phyloP scores from a whole-genome alignment of 2,797 vertebrate genomes.

The Eulemur albifrons region DNA sequence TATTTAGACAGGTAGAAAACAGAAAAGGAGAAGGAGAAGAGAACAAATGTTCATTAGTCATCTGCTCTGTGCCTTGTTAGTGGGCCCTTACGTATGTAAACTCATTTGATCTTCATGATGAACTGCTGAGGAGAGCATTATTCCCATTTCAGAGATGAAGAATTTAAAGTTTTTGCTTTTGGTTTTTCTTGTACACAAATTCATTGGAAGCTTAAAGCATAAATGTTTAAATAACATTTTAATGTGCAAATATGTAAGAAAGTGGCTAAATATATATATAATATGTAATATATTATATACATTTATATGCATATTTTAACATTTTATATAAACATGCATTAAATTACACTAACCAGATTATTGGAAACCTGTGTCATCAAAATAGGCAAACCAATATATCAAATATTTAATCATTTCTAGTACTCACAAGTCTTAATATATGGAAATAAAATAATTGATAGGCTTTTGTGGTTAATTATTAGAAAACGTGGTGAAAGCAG shows the following conservation, averaged over 20 bases:
- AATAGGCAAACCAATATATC: neutral
- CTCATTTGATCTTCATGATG: neutral
- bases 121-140: neutral
- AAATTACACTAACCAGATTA: neutral
- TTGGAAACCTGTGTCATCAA: neutral
- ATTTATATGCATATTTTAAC: neutral
- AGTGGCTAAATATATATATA: neutral
- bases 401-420: slow-evolving; percentile 14
- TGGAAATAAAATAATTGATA: neutral
- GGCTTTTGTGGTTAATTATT: slow-evolving; percentile 12
- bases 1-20: neutral
- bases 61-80: neutral
- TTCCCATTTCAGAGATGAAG: neutral
- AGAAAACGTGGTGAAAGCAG: neutral
- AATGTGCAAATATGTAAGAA: neutral
- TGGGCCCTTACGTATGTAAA: neutral
- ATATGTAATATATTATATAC: neutral
- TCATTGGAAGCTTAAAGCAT: neutral
- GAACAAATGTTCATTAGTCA: neutral
- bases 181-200: neutral
- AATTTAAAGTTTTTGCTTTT: neutral
- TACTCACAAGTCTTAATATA: neutral
- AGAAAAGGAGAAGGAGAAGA: neutral
- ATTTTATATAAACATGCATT: neutral
- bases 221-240: slow-evolving; percentile 38